These are phyloP conservation scores for Gymnoscelis rufifasciata DNA, from an alignment of 2,888 invertebrate species.

Conservation along the genomic window DNA sequence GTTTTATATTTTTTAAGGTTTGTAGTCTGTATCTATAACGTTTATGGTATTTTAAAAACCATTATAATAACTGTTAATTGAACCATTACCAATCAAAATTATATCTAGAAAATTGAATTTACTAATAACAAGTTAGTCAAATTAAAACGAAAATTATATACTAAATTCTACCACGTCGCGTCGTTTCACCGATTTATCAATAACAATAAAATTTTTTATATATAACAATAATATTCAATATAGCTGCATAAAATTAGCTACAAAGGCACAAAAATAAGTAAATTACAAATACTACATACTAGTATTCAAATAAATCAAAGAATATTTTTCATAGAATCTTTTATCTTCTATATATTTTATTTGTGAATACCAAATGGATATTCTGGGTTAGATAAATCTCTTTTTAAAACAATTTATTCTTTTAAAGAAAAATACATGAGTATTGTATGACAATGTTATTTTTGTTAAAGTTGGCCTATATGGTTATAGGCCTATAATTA, in stretches of 20 bases:
- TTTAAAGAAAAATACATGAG: too few relatives aligned
- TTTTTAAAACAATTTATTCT: too few relatives aligned
- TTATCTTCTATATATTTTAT: neutral
- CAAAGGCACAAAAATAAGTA: conserved; percentile 6
- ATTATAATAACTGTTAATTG: too few relatives aligned
- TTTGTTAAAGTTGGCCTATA: too few relatives aligned
- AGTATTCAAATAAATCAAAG: conserved; percentile 1
- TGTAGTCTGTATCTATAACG: too few relatives aligned
- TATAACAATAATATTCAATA: neutral
- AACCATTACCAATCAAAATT: too few relatives aligned
- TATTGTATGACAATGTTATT: too few relatives aligned
- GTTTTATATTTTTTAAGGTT: too few relatives aligned
- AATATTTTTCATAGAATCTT: neutral
- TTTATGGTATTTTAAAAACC: too few relatives aligned
- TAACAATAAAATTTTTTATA: neutral
- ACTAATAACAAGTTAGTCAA: neutral
- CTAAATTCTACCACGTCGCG: neutral
- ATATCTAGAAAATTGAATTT: neutral
- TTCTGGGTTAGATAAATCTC: too few relatives aligned
- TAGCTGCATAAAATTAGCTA: neutral
- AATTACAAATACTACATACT: neutral
- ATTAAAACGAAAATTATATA: neutral
- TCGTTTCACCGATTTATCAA: neutral
- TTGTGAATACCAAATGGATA: too few relatives aligned
- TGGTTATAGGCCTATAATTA: too few relatives aligned